phyloP scores from a whole-genome alignment of 2,113 vertebrate species.

The Catagonus wagneri region DNA sequence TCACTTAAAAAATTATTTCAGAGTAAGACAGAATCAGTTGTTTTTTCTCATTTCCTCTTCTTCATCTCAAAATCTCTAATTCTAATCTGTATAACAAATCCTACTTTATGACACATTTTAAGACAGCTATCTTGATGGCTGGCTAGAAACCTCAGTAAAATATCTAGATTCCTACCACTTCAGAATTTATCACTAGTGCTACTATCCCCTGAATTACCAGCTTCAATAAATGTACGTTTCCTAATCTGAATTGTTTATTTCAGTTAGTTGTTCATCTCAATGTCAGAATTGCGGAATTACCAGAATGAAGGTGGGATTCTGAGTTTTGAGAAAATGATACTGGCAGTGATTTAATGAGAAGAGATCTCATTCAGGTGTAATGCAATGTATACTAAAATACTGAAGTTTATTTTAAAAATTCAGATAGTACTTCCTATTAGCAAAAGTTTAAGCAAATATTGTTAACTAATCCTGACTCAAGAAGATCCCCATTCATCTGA shows the following conservation, averaged over 20 bases:
- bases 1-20: not conserved
- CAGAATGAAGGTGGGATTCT: not conserved
- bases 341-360: not conserved
- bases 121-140: not conserved
- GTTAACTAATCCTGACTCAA: not conserved
- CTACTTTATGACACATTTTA: not conserved
- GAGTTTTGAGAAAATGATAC: not conserved
- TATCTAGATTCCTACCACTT: not conserved
- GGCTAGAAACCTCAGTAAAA: constrained; percentile 1
- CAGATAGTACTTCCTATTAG: not conserved
- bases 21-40: not conserved
- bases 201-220: not conserved
- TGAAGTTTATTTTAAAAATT: not conserved
- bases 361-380: not conserved
- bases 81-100: not conserved
- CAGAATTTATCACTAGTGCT: not conserved
- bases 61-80: not conserved
- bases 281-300: not conserved
- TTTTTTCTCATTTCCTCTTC: not conserved
- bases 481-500: not conserved
- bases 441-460: not conserved
- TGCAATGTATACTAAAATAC: not conserved
- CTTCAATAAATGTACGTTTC: not conserved
- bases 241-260: not conserved
- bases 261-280: not conserved